Percentiles rank a stretch among this genome's conserved stretches.
Evolutionary conservation across 2,113 vertebrate genomes (phyloP).

Genomic region (Emydocephalus ijimae): DNA sequence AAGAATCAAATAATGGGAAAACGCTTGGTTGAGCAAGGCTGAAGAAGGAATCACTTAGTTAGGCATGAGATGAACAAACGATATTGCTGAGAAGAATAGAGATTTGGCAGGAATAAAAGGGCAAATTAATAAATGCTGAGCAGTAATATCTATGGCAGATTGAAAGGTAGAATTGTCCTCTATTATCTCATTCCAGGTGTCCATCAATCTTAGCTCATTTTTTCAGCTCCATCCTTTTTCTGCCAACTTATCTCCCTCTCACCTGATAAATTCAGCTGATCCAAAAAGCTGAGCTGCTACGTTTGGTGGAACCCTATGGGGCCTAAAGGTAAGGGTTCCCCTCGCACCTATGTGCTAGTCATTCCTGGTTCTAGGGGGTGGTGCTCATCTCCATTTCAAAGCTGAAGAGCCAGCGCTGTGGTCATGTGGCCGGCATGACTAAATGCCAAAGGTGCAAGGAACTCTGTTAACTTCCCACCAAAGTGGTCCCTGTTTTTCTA

Average conservation of each 20-base stretch:
- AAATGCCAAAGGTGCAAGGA: too few species aligned
- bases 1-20: not conserved
- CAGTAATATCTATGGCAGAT: not conserved
- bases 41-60: not conserved
- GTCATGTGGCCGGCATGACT: too few species aligned
- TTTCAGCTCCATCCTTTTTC: not conserved
- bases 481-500: too few species aligned
- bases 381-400: too few species aligned
- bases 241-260: not conserved
- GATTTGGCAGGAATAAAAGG: not conserved
- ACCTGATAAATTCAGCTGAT: not conserved
- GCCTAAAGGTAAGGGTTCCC: too few species aligned
- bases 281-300: not conserved
- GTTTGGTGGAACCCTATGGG: not conserved
- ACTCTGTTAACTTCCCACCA: too few species aligned
- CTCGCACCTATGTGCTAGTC: too few species aligned
- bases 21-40: not conserved
- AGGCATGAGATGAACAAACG: not conserved
- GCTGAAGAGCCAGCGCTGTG: too few species aligned
- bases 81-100: not conserved
- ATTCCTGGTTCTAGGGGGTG: too few species aligned
- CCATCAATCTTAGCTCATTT: not conserved
- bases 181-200: not conserved
- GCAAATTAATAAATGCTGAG: not conserved
- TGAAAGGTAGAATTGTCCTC: not conserved